A percentile compares a stretch with the other conserved stretches of the same genome.
phyloP scores from a whole-genome alignment of 2,797 vertebrate species.

The Nyctibius grandis region DNA sequence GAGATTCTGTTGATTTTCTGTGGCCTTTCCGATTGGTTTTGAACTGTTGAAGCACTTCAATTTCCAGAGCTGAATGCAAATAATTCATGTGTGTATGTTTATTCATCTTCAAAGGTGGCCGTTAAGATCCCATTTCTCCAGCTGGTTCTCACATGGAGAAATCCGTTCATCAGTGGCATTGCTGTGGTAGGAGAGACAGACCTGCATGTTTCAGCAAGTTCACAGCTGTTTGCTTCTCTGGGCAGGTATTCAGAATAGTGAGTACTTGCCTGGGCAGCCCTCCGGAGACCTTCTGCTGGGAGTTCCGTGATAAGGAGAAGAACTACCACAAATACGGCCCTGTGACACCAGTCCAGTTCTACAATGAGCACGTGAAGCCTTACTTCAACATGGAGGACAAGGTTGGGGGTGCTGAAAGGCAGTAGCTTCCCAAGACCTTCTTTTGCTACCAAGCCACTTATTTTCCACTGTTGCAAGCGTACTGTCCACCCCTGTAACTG shows the following conservation, averaged over 20 bases:
- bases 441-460: background rate
- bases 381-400: slow-evolving; percentile 94
- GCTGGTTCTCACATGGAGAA: background rate
- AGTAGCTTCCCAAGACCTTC: background rate
- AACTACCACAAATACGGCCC: slow-evolving; percentile 92
- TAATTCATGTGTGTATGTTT: background rate
- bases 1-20: background rate
- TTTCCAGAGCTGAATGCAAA: background rate
- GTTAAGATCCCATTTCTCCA: background rate
- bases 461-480: background rate
- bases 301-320: slow-evolving; percentile 97
- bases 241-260: slow-evolving; percentile 91
- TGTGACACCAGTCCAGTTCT: slow-evolving; percentile 89
- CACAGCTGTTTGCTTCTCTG: background rate
- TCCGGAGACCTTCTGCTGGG: slow-evolving; percentile 94
- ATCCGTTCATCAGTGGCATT: background rate
- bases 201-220: background rate
- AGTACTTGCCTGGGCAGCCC: slow-evolving; percentile 94
- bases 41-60: background rate
- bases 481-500: background rate
- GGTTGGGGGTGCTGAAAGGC: slow-evolving; percentile 68
- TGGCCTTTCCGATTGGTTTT: background rate
- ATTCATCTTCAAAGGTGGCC: accelerated
- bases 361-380: slow-evolving; percentile 91
- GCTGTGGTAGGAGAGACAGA: background rate